These are phyloP conservation scores for Gymnobelideus leadbeateri DNA, from an alignment of 2,113 vertebrate species.

Conservation along the genomic window DNA sequence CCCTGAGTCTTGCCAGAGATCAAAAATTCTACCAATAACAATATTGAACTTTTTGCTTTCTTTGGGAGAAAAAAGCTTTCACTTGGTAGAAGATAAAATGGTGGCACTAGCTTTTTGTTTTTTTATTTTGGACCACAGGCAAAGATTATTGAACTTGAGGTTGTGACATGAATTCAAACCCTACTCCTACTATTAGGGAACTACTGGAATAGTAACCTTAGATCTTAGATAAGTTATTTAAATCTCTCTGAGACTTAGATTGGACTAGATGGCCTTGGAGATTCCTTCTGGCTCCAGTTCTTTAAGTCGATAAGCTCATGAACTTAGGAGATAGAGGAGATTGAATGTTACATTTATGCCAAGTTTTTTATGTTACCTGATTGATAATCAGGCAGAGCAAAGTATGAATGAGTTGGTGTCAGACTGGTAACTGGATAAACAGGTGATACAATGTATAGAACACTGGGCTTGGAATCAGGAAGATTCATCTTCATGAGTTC, in stretches of 20 bases:
- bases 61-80: not conserved
- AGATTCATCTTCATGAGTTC: not conserved
- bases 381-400: not conserved
- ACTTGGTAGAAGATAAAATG: not conserved
- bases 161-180: not conserved
- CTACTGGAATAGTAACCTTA: not conserved
- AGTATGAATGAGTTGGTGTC: not conserved
- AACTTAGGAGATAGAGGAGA: not conserved
- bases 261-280: not conserved
- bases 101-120: not conserved
- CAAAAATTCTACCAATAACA: not conserved
- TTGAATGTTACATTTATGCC: not conserved
- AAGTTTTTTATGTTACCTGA: not conserved
- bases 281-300: not conserved
- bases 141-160: not conserved
- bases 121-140: not conserved
- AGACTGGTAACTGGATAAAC: not conserved
- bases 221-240: not conserved
- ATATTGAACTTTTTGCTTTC: not conserved
- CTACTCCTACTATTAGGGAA: not conserved
- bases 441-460: not conserved
- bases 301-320: not conserved
- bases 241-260: not conserved
- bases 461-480: not conserved
- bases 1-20: not conserved